A percentile compares a stretch with the other conserved stretches of the same genome.
phyloP scores from a whole-genome alignment of 2,113 vertebrate genomes.

The Ariopsis seemanni region DNA sequence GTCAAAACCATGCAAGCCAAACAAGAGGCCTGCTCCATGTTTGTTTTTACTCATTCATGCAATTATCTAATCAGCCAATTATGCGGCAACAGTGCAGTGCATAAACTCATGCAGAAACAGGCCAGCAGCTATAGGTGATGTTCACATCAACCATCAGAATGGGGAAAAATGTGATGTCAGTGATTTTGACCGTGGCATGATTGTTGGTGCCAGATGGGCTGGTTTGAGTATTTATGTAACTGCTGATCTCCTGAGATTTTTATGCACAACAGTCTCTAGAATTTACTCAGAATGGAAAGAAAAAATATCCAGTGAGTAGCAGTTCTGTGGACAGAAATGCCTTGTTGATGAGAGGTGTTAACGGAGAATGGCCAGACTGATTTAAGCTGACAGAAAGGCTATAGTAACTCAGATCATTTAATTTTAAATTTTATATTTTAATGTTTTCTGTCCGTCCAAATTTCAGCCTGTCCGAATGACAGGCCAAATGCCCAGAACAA shows the following conservation, averaged over 20 bases:
- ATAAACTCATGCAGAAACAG: background rate
- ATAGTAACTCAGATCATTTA: background rate
- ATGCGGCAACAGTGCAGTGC: background rate
- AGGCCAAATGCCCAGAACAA: too few species aligned
- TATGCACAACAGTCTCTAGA: background rate
- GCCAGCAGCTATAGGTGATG: background rate
- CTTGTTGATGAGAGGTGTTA: background rate
- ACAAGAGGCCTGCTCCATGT: constrained; percentile 49
- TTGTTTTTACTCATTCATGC: constrained; percentile 40
- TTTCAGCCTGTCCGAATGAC: too few species aligned
- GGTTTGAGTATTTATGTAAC: background rate
- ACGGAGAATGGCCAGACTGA: background rate
- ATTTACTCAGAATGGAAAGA: background rate
- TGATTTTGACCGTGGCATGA: background rate
- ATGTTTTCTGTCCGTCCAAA: too few species aligned
- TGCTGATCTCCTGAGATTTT: background rate
- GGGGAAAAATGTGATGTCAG: background rate
- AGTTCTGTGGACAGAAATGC: background rate
- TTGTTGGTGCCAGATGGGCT: background rate
- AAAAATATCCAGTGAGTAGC: background rate
- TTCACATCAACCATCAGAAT: background rate
- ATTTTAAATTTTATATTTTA: too few species aligned
- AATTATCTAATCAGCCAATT: background rate
- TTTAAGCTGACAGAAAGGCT: background rate
- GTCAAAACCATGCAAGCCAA: constrained; percentile 33